phyloP scores from a whole-genome alignment of 2,113 vertebrate species.

The Gorilla gorilla region DNA sequence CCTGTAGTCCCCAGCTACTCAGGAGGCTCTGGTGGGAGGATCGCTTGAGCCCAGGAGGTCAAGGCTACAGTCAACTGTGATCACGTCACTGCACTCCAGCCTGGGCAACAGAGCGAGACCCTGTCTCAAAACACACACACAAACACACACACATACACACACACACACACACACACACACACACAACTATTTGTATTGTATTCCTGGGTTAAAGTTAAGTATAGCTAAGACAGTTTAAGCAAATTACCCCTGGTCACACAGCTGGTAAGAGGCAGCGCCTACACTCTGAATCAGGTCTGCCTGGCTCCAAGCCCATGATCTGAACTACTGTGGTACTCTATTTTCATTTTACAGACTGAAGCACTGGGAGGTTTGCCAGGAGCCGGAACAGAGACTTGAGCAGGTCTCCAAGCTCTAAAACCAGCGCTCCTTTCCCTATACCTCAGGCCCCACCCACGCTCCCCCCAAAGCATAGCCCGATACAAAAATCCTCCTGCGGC shows the following conservation, averaged over 20 bases:
- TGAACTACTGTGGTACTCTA: background rate
- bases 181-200: background rate
- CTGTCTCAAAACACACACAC: too few species aligned
- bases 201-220: background rate
- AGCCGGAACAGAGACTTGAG: background rate
- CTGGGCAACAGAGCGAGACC: too few species aligned
- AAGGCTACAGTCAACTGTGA: too few species aligned
- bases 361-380: background rate
- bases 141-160: too few species aligned
- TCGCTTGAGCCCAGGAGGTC: too few species aligned
- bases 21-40: too few species aligned
- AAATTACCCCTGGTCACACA: background rate
- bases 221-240: background rate
- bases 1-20: too few species aligned
- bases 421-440: background rate
- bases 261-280: background rate
- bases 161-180: too few species aligned
- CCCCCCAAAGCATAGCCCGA: background rate
- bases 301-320: background rate
- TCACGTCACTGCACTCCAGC: too few species aligned
- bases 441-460: background rate
- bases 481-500: background rate
- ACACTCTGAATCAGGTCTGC: background rate
- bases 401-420: background rate
- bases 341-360: background rate